A percentile compares a stretch with the other conserved stretches of the same genome.
phyloP scores from a whole-genome alignment of 2,888 invertebrate species.

The Masnerella sp. region DNA sequence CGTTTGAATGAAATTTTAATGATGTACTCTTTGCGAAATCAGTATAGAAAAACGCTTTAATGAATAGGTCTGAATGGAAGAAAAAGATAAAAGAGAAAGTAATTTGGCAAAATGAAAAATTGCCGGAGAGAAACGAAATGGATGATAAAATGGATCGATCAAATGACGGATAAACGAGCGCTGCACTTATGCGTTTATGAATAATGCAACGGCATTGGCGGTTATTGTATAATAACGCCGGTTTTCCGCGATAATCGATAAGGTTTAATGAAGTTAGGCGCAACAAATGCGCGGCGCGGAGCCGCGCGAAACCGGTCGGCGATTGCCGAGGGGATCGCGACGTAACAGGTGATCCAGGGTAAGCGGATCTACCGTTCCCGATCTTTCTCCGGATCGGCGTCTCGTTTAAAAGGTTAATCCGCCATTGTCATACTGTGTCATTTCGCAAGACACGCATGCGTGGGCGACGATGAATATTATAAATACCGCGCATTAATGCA shows the following conservation, averaged over 20 bases:
- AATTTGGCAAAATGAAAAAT: neutral
- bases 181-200: slow-evolving; percentile 34
- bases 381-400: slow-evolving; percentile 62
- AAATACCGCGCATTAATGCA: slow-evolving; percentile 43
- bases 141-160: neutral
- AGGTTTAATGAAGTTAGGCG: slow-evolving; percentile 42
- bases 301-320: slow-evolving; percentile 34
- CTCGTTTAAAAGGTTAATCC: slow-evolving; percentile 55
- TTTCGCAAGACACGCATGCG: slow-evolving; percentile 39
- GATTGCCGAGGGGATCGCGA: slow-evolving; percentile 55
- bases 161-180: slow-evolving; percentile 31
- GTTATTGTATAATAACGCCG: slow-evolving; percentile 41
- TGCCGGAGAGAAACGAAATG: neutral
- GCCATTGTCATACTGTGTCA: slow-evolving; percentile 46
- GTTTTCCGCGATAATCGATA: slow-evolving; percentile 44
- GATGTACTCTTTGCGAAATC: too few species aligned
- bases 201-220: slow-evolving; percentile 32
- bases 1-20: too few species aligned
- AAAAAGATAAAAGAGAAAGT: too few species aligned
- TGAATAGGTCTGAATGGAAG: too few species aligned
- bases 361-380: slow-evolving; percentile 64
- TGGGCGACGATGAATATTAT: slow-evolving; percentile 35
- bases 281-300: slow-evolving; percentile 14
- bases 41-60: too few species aligned
- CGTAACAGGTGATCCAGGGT: slow-evolving; percentile 67